phyloP scores from a whole-genome alignment of 1,140 invertebrate genomes.

The Chymomyza costata region DNA sequence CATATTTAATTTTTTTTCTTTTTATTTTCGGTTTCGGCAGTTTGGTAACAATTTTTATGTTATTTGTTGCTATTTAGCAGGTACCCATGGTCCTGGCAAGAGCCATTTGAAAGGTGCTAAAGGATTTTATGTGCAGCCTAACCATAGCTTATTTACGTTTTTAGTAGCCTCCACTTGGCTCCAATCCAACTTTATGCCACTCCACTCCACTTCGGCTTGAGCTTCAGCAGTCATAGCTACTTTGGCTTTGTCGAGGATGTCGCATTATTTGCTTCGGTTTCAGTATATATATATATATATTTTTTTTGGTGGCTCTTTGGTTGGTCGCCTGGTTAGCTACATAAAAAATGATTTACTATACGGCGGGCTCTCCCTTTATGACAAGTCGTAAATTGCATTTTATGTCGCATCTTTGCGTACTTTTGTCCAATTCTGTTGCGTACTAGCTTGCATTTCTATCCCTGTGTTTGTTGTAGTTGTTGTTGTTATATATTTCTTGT shows the following conservation, averaged over 20 bases:
- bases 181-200: background rate
- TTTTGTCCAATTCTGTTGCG: too few species aligned
- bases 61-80: slow-evolving; percentile 67
- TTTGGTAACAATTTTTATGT: slow-evolving; percentile 63
- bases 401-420: slow-evolving; percentile 58
- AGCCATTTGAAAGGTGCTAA: slow-evolving; percentile 66
- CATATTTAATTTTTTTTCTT: slow-evolving; percentile 9
- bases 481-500: slow-evolving; percentile 56
- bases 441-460: too few species aligned
- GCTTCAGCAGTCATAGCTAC: background rate
- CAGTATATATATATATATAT: background rate
- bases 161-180: slow-evolving; percentile 41
- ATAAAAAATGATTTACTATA: slow-evolving; percentile 73
- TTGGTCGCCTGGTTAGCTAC: slow-evolving; percentile 34
- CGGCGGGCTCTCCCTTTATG: slow-evolving; percentile 65
- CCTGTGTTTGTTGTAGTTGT: too few species aligned
- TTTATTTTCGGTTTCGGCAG: slow-evolving; percentile 21
- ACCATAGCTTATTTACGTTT: slow-evolving; percentile 67
- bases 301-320: slow-evolving; percentile 2
- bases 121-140: slow-evolving; percentile 68
- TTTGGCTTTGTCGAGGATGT: background rate
- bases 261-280: background rate
- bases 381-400: slow-evolving; percentile 72
- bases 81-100: slow-evolving; percentile 10
- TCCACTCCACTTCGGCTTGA: background rate